Evolutionary conservation across 2,113 vertebrate species (phyloP).

Genomic region (Sylvietta virens): DNA sequence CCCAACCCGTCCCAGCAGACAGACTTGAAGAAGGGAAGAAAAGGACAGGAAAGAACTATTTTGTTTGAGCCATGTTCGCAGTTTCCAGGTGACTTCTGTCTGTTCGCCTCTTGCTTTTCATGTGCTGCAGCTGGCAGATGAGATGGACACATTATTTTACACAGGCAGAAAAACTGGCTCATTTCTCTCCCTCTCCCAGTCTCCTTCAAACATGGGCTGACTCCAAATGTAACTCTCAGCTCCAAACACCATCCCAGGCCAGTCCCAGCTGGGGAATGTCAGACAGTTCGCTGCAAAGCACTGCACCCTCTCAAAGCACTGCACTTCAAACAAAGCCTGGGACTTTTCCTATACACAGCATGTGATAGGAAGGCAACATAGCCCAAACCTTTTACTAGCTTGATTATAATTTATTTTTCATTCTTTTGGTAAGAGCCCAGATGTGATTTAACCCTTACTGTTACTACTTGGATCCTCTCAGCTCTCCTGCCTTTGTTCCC

Average conservation of each 20-base stretch:
- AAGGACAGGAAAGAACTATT: not conserved
- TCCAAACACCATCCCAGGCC: not conserved
- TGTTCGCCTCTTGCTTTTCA: not conserved
- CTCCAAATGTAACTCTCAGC: not conserved
- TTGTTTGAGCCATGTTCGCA: not conserved
- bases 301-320: not conserved
- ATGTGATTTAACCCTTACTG: constrained; percentile 23
- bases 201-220: constrained; percentile 29
- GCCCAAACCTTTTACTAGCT: not conserved
- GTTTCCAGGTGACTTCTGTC: constrained; percentile 48
- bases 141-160: not conserved
- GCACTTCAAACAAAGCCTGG: constrained; percentile 45
- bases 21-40: not conserved
- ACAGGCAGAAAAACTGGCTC: not conserved
- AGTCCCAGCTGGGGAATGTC: constrained; percentile 38
- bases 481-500: not conserved
- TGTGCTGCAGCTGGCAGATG: not conserved
- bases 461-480: not conserved
- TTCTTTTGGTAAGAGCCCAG: not conserved
- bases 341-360: constrained; percentile 11
- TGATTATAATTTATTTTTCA: not conserved
- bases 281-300: not conserved
- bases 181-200: not conserved
- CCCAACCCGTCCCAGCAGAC: not conserved
- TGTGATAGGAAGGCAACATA: not conserved